Percentiles rank a stretch among this genome's conserved stretches.
Evolutionary conservation across 2,888 invertebrate species (phyloP).

Genomic region (Apodemia hepburni): DNA sequence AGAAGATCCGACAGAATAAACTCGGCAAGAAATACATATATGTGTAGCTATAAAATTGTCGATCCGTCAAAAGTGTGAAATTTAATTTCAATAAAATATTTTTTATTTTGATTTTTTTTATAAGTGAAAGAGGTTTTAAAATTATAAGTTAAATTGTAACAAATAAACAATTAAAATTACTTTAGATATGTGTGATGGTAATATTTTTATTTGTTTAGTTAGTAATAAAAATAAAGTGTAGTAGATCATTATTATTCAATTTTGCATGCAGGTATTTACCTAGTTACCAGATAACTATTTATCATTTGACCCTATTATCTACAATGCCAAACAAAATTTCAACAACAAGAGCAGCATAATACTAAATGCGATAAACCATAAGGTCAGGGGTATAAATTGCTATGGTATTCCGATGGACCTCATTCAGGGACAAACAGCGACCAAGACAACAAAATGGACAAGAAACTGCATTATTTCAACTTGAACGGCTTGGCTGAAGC

Average conservation of each 20-base stretch:
- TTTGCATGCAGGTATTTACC: not conserved
- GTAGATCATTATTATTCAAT: not conserved
- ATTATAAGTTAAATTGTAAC: too few species aligned
- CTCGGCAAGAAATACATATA: too few species aligned
- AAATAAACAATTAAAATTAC: too few species aligned
- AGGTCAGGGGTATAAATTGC: not conserved
- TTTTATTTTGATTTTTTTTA: too few species aligned
- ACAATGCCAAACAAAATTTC: not conserved
- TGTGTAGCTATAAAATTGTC: too few species aligned
- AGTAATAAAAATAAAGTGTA: not conserved
- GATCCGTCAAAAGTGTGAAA: too few species aligned
- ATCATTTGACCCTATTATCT: conserved; percentile 6
- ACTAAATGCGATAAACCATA: not conserved
- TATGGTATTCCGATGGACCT: not conserved
- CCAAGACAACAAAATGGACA: conserved; percentile 29
- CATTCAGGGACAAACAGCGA: conserved; percentile 13
- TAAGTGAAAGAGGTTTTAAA: too few species aligned
- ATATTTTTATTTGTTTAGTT: too few species aligned
- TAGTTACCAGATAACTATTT: not conserved
- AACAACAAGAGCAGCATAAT: not conserved
- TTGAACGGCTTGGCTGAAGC: conserved; percentile 50
- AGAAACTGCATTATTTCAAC: conserved; percentile 31
- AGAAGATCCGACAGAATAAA: too few species aligned
- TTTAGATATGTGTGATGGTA: too few species aligned
- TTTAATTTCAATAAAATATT: too few species aligned